Evolutionary conservation across 2,797 vertebrate genomes (phyloP), one percentile per base, ranked within the genome.

Genomic region (Phyllotis vaccarum): DNA sequence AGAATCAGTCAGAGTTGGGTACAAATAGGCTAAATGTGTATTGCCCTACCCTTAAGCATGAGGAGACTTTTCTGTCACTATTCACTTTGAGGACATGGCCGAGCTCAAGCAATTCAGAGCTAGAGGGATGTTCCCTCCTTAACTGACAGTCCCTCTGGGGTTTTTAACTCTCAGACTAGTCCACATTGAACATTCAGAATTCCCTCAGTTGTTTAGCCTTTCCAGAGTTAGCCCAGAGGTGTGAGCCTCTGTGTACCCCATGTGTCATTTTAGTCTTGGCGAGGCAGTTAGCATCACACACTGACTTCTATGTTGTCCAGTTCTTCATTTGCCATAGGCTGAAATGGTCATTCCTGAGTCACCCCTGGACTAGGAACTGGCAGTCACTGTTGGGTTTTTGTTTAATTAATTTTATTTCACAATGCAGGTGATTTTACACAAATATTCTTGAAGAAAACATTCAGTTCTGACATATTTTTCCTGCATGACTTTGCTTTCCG

Each of bases 401-500:
- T n/a, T 81, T 6, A 60, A 74, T 75, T n/a, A 79, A 60, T 24
- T 91, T 86, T 80, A 85, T 92, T 93, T 89, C 80, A 78, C 81
- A 93, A 74, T 9, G 31, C 17, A 75, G 68, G 2, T 34, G 8
- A 87, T 82, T 92, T 89, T 74, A 89, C 87, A 75, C 34, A 86
- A 85, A 70, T 56, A 43, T 95, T 62, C 49, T 74, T 96, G 40
- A 92, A 60, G 24, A 90, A 94, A 89, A 79, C 31, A n/a, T 0
- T 0, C 56, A 89, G 81, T 29, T 80, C 24, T 91, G 60, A 46
- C 21, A 49, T 76, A 49, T 88, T 96, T 94, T n/a, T 16, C 76
- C n/a, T n/a, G 19, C 76, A 24, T 76, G 52, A 88, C 78, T 94
- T 96, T 94, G 43, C 93, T 82, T 96, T 90, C 19, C 11, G 80